Base-by-base conservation (phyloP, 2,113 vertebrate genomes). In the Tyrannus savana region DNA sequence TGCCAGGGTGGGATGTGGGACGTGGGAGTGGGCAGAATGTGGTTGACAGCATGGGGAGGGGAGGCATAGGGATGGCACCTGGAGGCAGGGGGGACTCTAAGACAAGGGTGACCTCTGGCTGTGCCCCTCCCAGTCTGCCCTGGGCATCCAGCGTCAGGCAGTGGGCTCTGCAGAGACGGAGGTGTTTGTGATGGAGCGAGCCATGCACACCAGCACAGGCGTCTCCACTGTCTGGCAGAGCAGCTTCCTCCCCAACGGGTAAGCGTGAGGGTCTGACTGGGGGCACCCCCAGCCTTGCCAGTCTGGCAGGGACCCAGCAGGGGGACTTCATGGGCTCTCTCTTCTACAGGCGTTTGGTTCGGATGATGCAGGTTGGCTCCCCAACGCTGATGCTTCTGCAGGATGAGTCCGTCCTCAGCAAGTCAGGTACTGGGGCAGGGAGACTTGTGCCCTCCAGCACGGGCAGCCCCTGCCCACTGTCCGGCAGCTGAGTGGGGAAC, bases 171-270 rank as follows among this genome's bases (percentile, higher is more conserved):
- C 97, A 30, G 67, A 95, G 25, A 60, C 89, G 3, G 97, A 99
- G 53, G 98, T 98, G 14, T 98, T 99, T 73, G 99, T 98, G 23
- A 95, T 99, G 41, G 97, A 99, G 94, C 97, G 98, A 90, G 96
- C 91, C 0, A 12, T 99, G 73, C 94, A 95, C 22, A 66, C 96
- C 3, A 27, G 44, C 12, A 49, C 91, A 2, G 97, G 97, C 7
- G 9, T 90, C 69, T 97, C 98, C 17, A 78, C 79, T 3, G 88
- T 95, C 41, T 99, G 99, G 98, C 98, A 99, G n/a, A 97, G 97
- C 98, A 98, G 98, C 97, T 98, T 99, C 88, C 98, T 99, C 27
- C 63, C 97, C 12, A 98, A 98, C 22, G 99, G 99, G 99, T 99
- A 97, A 77, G 90, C 42, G 35, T 9, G 3, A 28, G 10, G 13